Evolutionary conservation across 2,888 invertebrate species (phyloP).

Genomic region (Polia nebulosa): DNA sequence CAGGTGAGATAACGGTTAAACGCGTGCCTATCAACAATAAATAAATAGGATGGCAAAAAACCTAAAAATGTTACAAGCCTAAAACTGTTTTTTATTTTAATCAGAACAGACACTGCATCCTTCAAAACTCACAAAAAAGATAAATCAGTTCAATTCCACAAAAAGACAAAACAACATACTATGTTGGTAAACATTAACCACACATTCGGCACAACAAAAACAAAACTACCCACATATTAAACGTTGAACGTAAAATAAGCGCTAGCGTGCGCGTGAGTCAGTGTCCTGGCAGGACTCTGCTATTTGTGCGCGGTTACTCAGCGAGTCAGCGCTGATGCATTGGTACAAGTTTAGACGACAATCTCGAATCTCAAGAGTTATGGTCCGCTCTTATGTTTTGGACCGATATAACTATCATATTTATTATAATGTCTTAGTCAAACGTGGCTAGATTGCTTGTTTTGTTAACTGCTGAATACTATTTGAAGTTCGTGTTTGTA

Average conservation of each 20-base stretch:
- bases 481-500: not conserved
- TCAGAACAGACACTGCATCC: not conserved
- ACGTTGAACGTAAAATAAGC: slow-evolving; percentile 68
- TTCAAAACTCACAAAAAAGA: not conserved
- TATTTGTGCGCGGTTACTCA: slow-evolving; percentile 82
- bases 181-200: slow-evolving; percentile 49
- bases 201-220: slow-evolving; percentile 38
- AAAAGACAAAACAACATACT: not conserved
- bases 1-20: no score
- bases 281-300: slow-evolving; percentile 83
- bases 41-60: no score
- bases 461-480: not conserved
- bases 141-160: not conserved
- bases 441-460: slow-evolving; percentile 10
- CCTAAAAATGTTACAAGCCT: not conserved
- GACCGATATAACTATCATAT: slow-evolving; percentile 45
- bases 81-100: not conserved
- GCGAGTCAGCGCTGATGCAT: slow-evolving; percentile 83
- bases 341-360: slow-evolving; percentile 74
- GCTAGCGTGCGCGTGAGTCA: slow-evolving; percentile 74
- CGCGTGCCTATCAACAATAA: no score
- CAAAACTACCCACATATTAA: slow-evolving; percentile 49
- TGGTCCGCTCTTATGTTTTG: slow-evolving; percentile 49
- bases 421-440: slow-evolving; percentile 23
- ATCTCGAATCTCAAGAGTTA: slow-evolving; percentile 64